These are phyloP conservation scores for Malurus elegans DNA, from an alignment of 2,113 vertebrate species.

Conservation along the genomic window DNA sequence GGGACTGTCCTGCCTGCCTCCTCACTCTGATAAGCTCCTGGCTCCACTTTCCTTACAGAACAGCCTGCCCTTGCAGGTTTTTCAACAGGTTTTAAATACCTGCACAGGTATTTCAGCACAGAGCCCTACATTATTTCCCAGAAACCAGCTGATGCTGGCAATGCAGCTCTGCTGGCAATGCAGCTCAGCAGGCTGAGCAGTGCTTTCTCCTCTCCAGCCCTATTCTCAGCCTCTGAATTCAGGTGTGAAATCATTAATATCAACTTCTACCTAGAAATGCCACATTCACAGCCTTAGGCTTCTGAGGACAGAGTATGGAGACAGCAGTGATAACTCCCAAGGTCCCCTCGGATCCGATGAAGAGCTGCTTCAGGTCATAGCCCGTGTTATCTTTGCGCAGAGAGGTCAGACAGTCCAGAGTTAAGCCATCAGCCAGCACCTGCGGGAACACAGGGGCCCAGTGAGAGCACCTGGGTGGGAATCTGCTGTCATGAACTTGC, in stretches of 20 bases:
- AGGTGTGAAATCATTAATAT: background rate
- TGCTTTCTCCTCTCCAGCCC: background rate
- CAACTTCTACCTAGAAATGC: slow-evolving; percentile 85
- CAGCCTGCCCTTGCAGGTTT: background rate
- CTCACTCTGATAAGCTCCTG: background rate
- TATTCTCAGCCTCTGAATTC: background rate
- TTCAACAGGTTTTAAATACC: background rate
- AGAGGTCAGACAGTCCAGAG: slow-evolving; percentile 83
- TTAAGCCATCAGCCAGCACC: slow-evolving; percentile 87
- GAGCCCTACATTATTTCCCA: background rate
- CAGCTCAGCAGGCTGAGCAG: background rate
- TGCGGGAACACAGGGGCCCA: slow-evolving; percentile 10
- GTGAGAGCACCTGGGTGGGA: background rate
- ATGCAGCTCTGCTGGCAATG: background rate
- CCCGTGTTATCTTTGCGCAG: slow-evolving; percentile 95
- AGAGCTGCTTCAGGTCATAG: slow-evolving; percentile 97
- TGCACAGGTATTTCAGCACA: background rate
- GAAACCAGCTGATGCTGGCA: background rate
- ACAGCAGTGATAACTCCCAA: slow-evolving; percentile 90
- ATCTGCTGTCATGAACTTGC: background rate
- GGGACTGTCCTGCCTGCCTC: background rate
- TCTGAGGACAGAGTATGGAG: slow-evolving; percentile 88
- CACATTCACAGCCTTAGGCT: slow-evolving; percentile 86
- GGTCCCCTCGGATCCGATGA: slow-evolving; percentile 94
- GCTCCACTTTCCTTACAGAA: background rate